A percentile compares a stretch with the other conserved stretches of the same genome.
phyloP scores from a whole-genome alignment of 2,888 invertebrate genomes.

The Cosmorhoe ocellata region DNA sequence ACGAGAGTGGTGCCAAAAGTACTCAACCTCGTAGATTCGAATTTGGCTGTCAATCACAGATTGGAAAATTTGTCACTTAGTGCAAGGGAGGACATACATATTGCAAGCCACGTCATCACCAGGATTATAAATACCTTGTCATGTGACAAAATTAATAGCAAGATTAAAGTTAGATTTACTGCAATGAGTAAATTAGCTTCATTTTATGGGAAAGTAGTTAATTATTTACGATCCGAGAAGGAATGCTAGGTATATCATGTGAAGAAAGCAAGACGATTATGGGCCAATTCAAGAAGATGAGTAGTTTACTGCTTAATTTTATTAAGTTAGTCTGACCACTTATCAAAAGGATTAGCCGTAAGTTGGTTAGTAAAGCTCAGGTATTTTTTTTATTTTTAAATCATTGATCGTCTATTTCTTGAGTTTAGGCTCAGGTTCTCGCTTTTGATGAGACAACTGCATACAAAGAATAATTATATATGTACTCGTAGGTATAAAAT shows the following conservation, averaged over 20 bases:
- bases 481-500: constrained; percentile 9
- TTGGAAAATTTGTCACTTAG: constrained; percentile 1
- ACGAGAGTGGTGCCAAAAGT: no score
- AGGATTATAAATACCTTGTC: constrained; percentile 34
- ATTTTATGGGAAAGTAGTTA: constrained; percentile 27
- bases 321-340: no score
- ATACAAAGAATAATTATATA: background rate
- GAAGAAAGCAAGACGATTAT: constrained; percentile 8
- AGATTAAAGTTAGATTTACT: constrained; percentile 34
- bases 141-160: constrained; percentile 44
- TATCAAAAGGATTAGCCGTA: no score
- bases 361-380: no score
- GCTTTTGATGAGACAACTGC: background rate
- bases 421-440: no score
- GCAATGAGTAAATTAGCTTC: constrained; percentile 34
- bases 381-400: no score
- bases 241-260: constrained; percentile 7
- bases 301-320: background rate
- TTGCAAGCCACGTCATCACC: constrained; percentile 46
- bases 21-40: no score
- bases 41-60: background rate
- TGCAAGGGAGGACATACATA: constrained; percentile 38
- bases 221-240: constrained; percentile 19
- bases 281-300: constrained; percentile 1
- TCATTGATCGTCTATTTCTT: no score